Conservation (phyloP, 1,140 invertebrate species). For the Drosophila quadrilineata region DNA sequence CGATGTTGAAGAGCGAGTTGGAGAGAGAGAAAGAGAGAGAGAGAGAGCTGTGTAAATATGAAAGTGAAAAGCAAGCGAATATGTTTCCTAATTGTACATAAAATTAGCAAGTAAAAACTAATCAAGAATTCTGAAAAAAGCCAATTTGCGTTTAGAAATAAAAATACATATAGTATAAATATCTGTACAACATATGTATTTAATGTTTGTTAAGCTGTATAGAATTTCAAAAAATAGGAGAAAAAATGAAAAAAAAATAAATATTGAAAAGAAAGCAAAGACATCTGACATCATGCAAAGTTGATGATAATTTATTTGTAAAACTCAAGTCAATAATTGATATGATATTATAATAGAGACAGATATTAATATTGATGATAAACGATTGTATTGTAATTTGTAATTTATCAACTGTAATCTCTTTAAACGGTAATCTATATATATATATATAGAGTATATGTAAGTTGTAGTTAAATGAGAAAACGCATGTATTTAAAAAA, state of each 20-base stretch:
- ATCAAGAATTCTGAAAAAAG: constrained; percentile 30
- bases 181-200: too few relatives aligned
- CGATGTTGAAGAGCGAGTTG: background rate
- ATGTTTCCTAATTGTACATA: constrained; percentile 78
- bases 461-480: constrained; percentile 54
- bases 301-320: constrained; percentile 59
- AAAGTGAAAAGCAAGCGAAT: constrained; percentile 48
- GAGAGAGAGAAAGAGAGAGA: constrained; percentile 3
- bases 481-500: constrained; percentile 61
- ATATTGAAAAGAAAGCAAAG: constrained; percentile 5
- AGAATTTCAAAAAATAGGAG: background rate
- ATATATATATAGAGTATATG: too few relatives aligned
- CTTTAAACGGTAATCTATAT: too few relatives aligned
- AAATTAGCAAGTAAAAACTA: constrained; percentile 40
- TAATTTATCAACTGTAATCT: too few relatives aligned
- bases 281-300: background rate
- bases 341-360: constrained; percentile 17
- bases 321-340: constrained; percentile 66
- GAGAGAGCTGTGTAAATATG: constrained; percentile 53
- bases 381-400: constrained; percentile 61
- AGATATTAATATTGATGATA: constrained; percentile 48
- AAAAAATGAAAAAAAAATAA: background rate
- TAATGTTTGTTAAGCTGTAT: constrained; percentile 39
- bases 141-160: constrained; percentile 42
- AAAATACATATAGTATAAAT: too few relatives aligned